Evolutionary conservation across 2,113 vertebrate genomes (phyloP).

Genomic region (Eptatretus burgeri): DNA sequence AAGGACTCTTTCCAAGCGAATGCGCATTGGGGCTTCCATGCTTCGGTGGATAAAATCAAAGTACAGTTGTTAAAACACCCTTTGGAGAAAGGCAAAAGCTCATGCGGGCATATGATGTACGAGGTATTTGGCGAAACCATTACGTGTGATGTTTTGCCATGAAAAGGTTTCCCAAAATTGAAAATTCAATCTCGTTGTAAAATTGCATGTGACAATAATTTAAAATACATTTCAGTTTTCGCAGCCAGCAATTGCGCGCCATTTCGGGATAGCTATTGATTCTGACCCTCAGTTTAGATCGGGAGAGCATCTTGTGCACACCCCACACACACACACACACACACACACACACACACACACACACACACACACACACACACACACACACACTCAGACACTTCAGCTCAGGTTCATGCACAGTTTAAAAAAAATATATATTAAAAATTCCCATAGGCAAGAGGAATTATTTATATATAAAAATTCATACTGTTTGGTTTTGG

Average conservation of each 20-base stretch:
- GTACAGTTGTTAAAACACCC: conserved; percentile 1
- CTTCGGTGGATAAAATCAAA: conserved; percentile 3
- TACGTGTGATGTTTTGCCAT: conserved; percentile 2
- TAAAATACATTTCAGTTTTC: conserved; percentile 3
- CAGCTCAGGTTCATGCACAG: background rate
- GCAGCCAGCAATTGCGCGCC: background rate
- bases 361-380: conserved; percentile 3
- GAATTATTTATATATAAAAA: background rate
- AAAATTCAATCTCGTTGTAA: background rate
- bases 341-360: conserved; percentile 10
- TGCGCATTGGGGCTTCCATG: conserved; percentile 4
- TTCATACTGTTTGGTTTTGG: background rate
- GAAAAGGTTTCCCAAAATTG: conserved; percentile 1
- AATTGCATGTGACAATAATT: background rate
- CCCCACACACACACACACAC: background rate
- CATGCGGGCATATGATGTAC: background rate
- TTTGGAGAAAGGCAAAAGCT: conserved; percentile 1
- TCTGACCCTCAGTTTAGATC: background rate
- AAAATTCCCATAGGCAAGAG: background rate
- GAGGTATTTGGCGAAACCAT: background rate
- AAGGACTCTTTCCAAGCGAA: conserved; percentile 1
- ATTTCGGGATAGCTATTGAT: background rate
- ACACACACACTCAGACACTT: background rate
- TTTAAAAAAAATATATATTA: too few relatives aligned
- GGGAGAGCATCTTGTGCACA: conserved; percentile 16